These are phyloP conservation scores for Lutjanus campechanus DNA, from an alignment of 2,797 vertebrate species.

Conservation along the genomic window DNA sequence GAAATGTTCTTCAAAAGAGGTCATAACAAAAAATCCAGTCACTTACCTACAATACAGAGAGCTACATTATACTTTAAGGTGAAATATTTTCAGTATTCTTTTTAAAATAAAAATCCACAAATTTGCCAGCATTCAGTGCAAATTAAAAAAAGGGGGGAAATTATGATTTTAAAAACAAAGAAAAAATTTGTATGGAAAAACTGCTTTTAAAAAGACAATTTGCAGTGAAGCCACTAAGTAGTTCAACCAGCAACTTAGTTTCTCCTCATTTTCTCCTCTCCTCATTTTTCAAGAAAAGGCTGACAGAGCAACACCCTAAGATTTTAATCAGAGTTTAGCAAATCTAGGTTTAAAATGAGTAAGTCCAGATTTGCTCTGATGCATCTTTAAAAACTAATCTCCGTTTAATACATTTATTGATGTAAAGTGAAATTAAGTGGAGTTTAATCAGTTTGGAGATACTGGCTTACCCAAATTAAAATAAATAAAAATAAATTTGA, in stretches of 20 bases:
- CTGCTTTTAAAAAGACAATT: neutral
- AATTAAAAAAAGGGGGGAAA: neutral
- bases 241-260: neutral
- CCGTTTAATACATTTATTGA: no score
- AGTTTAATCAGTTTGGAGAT: no score
- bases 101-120: neutral
- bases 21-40: slow-evolving; percentile 5
- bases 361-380: no score
- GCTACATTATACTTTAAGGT: neutral
- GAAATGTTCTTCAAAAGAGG: slow-evolving; percentile 9
- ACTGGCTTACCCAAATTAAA: no score
- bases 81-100: neutral
- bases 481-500: no score
- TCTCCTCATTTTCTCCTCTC: slow-evolving; percentile 7
- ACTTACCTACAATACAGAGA: neutral
- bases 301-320: neutral
- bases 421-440: no score
- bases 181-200: neutral
- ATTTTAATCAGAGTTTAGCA: no score
- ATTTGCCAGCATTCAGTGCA: neutral
- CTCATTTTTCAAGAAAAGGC: neutral
- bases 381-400: no score
- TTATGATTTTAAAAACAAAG: neutral
- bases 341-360: no score
- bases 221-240: neutral